These are phyloP conservation scores for Megalurothrips usitatus DNA, from an alignment of 2,888 invertebrate species.

Conservation along the genomic window DNA sequence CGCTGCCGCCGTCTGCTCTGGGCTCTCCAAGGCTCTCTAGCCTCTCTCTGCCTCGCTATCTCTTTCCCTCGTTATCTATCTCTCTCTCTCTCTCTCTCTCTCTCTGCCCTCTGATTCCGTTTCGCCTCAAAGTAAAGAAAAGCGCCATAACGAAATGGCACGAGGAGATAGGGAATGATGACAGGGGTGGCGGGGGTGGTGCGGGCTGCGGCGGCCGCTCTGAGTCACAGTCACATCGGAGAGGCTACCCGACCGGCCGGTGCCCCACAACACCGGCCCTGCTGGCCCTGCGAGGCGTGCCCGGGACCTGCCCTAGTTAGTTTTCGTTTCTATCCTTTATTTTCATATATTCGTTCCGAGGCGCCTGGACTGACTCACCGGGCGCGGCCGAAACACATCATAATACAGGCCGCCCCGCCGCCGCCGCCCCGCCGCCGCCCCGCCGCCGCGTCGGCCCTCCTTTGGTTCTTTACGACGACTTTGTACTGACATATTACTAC, in stretches of 20 bases:
- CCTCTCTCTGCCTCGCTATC: too few relatives aligned
- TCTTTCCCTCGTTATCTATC: too few relatives aligned
- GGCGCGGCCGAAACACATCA: background rate
- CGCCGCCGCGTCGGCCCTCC: background rate
- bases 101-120: too few relatives aligned
- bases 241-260: too few relatives aligned
- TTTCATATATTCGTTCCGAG: background rate
- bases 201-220: too few relatives aligned
- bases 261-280: too few relatives aligned
- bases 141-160: background rate
- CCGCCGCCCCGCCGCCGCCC: too few relatives aligned
- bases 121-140: too few relatives aligned
- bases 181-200: background rate
- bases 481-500: constrained; percentile 1
- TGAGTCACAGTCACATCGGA: too few relatives aligned
- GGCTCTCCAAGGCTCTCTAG: too few relatives aligned
- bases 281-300: background rate
- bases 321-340: background rate
- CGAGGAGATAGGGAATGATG: background rate
- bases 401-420: background rate
- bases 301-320: background rate
- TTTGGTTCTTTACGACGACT: constrained; percentile 8
- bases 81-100: too few relatives aligned
- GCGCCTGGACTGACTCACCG: constrained; percentile 1
- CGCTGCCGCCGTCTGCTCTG: too few relatives aligned